These are phyloP conservation scores for Escarpia spicata DNA, from an alignment of 2,888 invertebrate species.

Conservation along the genomic window DNA sequence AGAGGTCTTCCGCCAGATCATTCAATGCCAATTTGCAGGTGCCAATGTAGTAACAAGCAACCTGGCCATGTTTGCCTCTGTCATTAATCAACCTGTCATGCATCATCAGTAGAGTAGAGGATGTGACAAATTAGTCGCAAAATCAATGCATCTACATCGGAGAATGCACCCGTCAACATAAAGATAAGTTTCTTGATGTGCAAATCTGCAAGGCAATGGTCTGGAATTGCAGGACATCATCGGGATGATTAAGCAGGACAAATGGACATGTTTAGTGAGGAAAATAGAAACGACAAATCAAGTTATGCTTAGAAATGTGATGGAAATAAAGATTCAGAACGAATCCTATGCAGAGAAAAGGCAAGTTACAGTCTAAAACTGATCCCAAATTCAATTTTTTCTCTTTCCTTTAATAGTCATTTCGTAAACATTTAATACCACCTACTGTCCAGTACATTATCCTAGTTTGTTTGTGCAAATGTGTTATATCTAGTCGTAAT, in stretches of 20 bases:
- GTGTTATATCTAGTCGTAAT: too few relatives aligned
- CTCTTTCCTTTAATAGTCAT: too few relatives aligned
- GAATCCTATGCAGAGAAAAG: too few relatives aligned
- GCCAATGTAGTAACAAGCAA: background rate
- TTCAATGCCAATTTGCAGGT: constrained; percentile 12
- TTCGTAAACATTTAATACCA: too few relatives aligned
- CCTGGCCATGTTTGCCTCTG: background rate
- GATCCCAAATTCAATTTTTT: too few relatives aligned
- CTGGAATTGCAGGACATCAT: background rate
- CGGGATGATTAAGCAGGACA: background rate
- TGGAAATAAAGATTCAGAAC: too few relatives aligned
- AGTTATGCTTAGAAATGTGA: too few relatives aligned
- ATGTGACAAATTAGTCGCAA: constrained; percentile 16
- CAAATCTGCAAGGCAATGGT: background rate
- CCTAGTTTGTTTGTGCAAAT: too few relatives aligned
- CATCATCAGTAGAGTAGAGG: background rate
- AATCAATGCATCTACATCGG: background rate
- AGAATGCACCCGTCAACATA: background rate
- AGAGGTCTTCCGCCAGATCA: background rate
- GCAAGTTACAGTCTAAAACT: too few relatives aligned
- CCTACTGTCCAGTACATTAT: too few relatives aligned
- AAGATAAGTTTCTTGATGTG: constrained; percentile 5
- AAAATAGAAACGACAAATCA: too few relatives aligned
- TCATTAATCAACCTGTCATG: background rate
- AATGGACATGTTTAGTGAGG: too few relatives aligned